Evolutionary conservation across 1,140 invertebrate species (phyloP), one percentile per base, ranked within the genome.

Genomic region (Euwallacea similis): DNA sequence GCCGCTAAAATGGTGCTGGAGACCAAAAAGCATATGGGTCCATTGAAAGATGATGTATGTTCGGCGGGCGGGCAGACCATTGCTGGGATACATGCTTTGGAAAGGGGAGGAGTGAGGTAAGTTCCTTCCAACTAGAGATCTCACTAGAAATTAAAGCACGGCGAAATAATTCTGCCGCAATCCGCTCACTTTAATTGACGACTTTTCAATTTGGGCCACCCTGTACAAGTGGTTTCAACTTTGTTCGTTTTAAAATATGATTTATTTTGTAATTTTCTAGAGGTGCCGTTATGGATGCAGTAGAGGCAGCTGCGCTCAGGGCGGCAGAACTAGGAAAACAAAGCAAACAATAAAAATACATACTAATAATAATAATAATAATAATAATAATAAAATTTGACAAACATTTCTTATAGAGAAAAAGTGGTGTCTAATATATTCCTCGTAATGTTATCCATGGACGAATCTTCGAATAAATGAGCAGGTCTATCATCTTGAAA

Each of bases 41-140:
- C 89, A n/a, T 82, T 97, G 58, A 96, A 95, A 79, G 95, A 97
- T 82, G 92, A 95, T 78, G 96, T 98, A 6, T 97, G 95, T 79
- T 98, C 95, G 1, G 93, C 96, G 9, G 95, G 91, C 33, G 97
- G 97, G 4, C 91, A 93, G 7, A 96, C 97, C 6, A 98, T 99
- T 66, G 87, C 89, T 73, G 97, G 93, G 21, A 86, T 99, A 58
- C 89, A 96, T 82, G 91, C 88, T 73, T 82, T 99, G 70, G 97
- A 99, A 83, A 87, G 88, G 76, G 88, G 88, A 47, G 91, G 90
- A 60, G 87, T 98, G 10, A 90, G 96, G 88, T 91, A 82, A 7
- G 21, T 50, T 61, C 8, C 50, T 4, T 33, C 21, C 4, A 33
- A 33, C 21, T 33, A 33, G 21, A 2, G 21, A 4, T 33, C 21